These are phyloP conservation scores for Rhincodon typus DNA, from an alignment of 2,797 vertebrate genomes.

Conservation along the genomic window DNA sequence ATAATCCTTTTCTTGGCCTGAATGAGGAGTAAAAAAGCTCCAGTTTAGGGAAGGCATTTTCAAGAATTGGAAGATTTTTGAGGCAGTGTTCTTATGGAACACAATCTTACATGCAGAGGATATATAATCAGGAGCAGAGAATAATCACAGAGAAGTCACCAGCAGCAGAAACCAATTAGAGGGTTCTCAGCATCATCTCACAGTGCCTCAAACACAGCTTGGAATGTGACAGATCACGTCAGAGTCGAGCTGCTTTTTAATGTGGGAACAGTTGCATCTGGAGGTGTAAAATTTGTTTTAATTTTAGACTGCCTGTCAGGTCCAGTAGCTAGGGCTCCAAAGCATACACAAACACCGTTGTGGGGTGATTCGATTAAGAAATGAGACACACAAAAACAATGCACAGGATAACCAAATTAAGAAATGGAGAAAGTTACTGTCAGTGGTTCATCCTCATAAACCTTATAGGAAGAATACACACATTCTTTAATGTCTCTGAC, in stretches of 20 bases:
- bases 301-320: no score
- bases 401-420: no score
- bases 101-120: not conserved
- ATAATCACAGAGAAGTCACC: not conserved
- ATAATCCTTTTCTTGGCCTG: slow-evolving; percentile 62
- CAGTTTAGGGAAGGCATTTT: not conserved
- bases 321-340: no score
- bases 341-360: no score
- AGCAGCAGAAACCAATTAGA: not conserved
- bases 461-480: no score
- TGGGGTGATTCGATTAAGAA: no score
- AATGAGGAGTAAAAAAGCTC: not conserved
- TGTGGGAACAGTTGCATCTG: not conserved
- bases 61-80: not conserved
- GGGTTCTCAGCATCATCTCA: no score
- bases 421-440: no score
- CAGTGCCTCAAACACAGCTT: not conserved
- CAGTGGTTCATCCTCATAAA: no score
- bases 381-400: no score
- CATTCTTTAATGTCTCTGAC: no score
- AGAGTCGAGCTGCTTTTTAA: not conserved
- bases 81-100: not conserved
- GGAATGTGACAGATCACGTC: not conserved
- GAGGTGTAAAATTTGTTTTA: no score
- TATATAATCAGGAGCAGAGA: not conserved